These are phyloP conservation scores for Halocaridina rubra DNA, from an alignment of 2,888 invertebrate species.

Conservation along the genomic window DNA sequence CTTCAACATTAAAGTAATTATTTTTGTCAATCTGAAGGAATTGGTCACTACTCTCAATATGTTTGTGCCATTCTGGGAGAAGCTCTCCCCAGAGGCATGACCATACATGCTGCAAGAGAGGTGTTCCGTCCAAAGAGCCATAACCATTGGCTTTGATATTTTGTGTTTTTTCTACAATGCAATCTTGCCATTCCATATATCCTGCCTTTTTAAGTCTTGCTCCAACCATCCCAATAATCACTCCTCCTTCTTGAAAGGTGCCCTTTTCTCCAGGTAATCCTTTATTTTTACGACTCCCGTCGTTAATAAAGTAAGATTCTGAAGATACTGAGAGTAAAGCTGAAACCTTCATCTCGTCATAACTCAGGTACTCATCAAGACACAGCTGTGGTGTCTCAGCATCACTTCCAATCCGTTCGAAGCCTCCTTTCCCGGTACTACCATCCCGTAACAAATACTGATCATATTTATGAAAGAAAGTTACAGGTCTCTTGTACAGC, in stretches of 20 bases:
- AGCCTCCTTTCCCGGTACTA: constrained; percentile 70
- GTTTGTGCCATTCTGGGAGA: constrained; percentile 19
- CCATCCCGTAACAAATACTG: constrained; percentile 63
- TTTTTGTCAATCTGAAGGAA: constrained; percentile 8
- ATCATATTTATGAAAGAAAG: constrained; percentile 49
- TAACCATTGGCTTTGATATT: constrained; percentile 72
- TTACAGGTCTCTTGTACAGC: constrained; percentile 45
- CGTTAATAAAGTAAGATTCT: constrained; percentile 74
- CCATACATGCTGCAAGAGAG: constrained; percentile 43
- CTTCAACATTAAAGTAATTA: constrained; percentile 62
- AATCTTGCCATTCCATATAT: constrained; percentile 76
- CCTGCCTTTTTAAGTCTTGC: constrained; percentile 72
- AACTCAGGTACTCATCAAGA: constrained; percentile 73
- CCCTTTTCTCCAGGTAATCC: constrained; percentile 69
- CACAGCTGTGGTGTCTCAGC: constrained; percentile 72
- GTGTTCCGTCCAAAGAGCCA: constrained; percentile 23
- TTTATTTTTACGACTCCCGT: constrained; percentile 72
- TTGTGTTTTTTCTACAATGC: constrained; percentile 73
- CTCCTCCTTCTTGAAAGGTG: constrained; percentile 70
- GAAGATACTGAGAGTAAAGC: constrained; percentile 75
- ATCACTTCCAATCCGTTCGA: constrained; percentile 74
- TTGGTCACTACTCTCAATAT: neutral
- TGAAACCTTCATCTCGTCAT: constrained; percentile 76
- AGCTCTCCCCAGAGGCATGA: constrained; percentile 30
- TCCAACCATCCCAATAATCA: constrained; percentile 72